Evolutionary conservation across 2,888 invertebrate species (phyloP), one percentile per base, ranked within the genome.

Genomic region (Pachliopta kotzebuea): DNA sequence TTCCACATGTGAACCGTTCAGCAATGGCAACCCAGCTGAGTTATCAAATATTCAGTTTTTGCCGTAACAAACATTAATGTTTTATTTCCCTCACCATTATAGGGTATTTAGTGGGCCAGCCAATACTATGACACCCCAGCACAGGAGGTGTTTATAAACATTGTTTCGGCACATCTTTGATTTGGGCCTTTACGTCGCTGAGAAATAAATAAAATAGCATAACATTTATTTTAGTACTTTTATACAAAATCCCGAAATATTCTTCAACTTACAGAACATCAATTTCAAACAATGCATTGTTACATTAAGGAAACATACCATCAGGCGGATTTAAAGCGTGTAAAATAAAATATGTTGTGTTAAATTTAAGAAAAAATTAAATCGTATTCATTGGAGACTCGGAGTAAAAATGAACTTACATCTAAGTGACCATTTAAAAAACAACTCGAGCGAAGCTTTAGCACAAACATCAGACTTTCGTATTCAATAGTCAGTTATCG

Each of bases 401-500:
- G 67, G 69, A 77, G 77, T 76, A 72, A 76, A 78, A 73, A 78
- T 71, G 72, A 77, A 77, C 80, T 81, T 83, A 84, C 65, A 81
- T 68, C 80, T 81, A 82, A 74, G 77, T 78, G 81, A 81, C 77
- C 76, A 79, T 75, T 56, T 74, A 75, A 76, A 79, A 78, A 79
- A 71, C 75, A 80, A 79, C 79, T 75, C 77, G 71, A 80, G 76
- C 80, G 76, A 76, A 75, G 76, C 76, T 80, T 81, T 75, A 76
- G 81, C 84, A 85, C 75, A 84, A 86, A 84, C 84, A 83, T 88
- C 88, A 88, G 86, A 87, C 88, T 85, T 85, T 75, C 74, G 78
- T 79, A 82, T 82, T 71, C 76, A 75, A 75, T 75, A 73, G 69
- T 73, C 70, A 71, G 70, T 60, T 69, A 71, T 69, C 74, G 21